Percentiles rank a stretch among this genome's conserved stretches.
phyloP scores from a whole-genome alignment of 2,113 vertebrate species.

The Gobiocypris rarus region DNA sequence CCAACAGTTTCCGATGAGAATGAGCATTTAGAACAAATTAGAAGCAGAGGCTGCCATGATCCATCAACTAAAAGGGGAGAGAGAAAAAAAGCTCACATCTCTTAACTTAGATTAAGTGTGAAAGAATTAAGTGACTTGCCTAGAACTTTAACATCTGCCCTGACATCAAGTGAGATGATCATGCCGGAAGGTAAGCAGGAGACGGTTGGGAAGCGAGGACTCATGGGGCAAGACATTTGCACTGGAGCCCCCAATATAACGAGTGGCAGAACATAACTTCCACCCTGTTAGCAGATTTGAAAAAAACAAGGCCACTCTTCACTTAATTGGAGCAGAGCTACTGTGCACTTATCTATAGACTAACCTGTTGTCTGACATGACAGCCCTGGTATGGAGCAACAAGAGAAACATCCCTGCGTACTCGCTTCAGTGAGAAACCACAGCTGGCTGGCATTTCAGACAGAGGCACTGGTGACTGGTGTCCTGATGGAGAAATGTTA shows the following conservation, averaged over 20 bases:
- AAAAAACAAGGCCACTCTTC: no score
- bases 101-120: not conserved
- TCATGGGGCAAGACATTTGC: constrained; percentile 53
- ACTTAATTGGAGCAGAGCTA: fast-evolving
- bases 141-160: constrained; percentile 52
- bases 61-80: constrained; percentile 57
- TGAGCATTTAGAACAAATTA: constrained; percentile 37
- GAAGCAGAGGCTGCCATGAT: constrained; percentile 49
- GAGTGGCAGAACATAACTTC: constrained; percentile 54
- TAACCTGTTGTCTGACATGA: constrained; percentile 57
- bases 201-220: constrained; percentile 20
- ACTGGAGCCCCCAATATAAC: constrained; percentile 50
- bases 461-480: constrained; percentile 50
- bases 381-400: constrained; percentile 61
- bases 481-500: constrained; percentile 40
- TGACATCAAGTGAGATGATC: constrained; percentile 21
- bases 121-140: constrained; percentile 24
- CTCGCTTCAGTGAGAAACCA: constrained; percentile 60
- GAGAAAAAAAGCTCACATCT: not conserved
- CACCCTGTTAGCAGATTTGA: constrained; percentile 38
- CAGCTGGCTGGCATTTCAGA: constrained; percentile 59
- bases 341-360: not conserved
- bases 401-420: constrained; percentile 54
- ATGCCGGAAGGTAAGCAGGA: constrained; percentile 50
- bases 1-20: constrained; percentile 34